phyloP scores from a whole-genome alignment of 1,140 invertebrate species.

The Monomorium pharaonis region DNA sequence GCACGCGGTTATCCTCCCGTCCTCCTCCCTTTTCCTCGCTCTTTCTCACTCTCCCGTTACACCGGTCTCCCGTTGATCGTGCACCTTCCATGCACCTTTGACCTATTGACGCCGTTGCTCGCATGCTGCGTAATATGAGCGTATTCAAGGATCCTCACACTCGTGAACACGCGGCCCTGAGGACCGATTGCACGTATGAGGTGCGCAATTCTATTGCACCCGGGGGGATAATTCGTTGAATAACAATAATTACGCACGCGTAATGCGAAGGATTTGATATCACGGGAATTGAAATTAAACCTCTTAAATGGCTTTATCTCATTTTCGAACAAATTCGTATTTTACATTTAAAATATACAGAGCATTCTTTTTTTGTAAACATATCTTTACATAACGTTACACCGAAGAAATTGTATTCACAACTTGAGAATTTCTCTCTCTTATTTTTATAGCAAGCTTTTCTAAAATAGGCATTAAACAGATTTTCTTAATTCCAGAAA shows the following conservation, averaged over 20 bases:
- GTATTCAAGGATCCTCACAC: constrained; percentile 34
- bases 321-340: background rate
- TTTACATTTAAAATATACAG: background rate
- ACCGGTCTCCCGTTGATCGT: constrained; percentile 11
- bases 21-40: background rate
- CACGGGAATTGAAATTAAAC: background rate
- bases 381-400: background rate
- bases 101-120: constrained; percentile 33
- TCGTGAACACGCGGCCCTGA: constrained; percentile 9
- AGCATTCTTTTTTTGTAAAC: background rate
- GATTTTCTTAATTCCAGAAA: too few relatives aligned
- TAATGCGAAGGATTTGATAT: background rate
- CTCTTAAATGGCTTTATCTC: background rate
- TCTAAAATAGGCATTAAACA: too few relatives aligned
- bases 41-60: constrained; percentile 5
- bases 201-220: background rate
- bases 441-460: too few relatives aligned
- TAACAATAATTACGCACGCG: background rate
- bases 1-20: background rate
- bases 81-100: constrained; percentile 33
- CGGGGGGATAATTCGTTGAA: background rate
- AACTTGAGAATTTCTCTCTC: too few relatives aligned
- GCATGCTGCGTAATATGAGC: constrained; percentile 21
- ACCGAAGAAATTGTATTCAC: too few relatives aligned
- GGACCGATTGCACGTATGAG: background rate